Evolutionary conservation across 2,113 vertebrate genomes (phyloP), one percentile per base, ranked within the genome.

Genomic region (Leucoraja erinaceus): DNA sequence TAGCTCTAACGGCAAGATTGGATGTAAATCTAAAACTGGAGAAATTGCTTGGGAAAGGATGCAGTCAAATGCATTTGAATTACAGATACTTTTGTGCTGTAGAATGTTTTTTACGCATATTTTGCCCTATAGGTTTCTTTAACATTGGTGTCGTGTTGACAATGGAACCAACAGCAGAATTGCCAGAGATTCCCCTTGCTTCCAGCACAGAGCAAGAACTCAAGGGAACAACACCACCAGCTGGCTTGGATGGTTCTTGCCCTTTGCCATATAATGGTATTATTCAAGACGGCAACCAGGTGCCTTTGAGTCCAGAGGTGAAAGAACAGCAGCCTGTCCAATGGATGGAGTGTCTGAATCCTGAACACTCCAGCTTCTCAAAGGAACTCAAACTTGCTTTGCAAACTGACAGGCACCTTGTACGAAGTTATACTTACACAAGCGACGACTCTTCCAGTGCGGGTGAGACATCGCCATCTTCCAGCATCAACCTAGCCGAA

Each of bases 341-440:
- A 66, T 90, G 88, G 88, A 22, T 66, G n/a, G 66, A 70, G 66
- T 70, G n/a, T 90, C 33, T 90, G 88, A 90, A 90, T 9, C 18
- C 61, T 20, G 63, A 90, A 38, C 88, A 66, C 5, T 90, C 88
- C 63, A 70, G 88, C 66, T 90, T 90, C 47, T 90, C 88, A 70
- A 66, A 68, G 31, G 88, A 90, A 33, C 88, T 90, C 16, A 90
- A 90, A 66, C 88, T 90, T 9, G 88, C 88, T 70, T 90, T 90
- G 63, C 88, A 90, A 90, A 90, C 63, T 68, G 88, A 90, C 18
- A n/a, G 63, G 33, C 63, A 66, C 63, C 33, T 61, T 4, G 81
- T 90, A 66, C 88, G 66, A n/a, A 68, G 88, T 33, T 90, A 90
- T 31, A 90, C 63, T 33, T 70, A 90, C 88, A 70, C 88, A 3